Evolutionary conservation across 2,888 invertebrate genomes (phyloP).

Genomic region (Drosophila kambysellisi): DNA sequence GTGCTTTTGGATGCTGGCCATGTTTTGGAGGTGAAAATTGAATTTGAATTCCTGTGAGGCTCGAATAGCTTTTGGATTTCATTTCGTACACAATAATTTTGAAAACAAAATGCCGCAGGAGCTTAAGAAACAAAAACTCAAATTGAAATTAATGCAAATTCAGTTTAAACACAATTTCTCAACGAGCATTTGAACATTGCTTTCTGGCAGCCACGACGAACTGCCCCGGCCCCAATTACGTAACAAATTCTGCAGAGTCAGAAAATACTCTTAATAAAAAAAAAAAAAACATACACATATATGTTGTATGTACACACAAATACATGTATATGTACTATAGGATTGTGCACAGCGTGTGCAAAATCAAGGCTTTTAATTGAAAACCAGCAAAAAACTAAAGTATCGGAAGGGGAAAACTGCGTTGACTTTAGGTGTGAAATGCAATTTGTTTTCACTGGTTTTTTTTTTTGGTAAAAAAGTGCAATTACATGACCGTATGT

Average conservation of each 20-base stretch:
- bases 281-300: conserved; percentile 1
- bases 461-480: not conserved
- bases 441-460: not conserved
- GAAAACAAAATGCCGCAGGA: conserved; percentile 45
- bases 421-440: conserved; percentile 27
- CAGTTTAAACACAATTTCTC: conserved; percentile 68
- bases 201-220: conserved; percentile 44
- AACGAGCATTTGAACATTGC: conserved; percentile 59
- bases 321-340: conserved; percentile 6
- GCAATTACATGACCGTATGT: not conserved
- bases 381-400: conserved; percentile 72
- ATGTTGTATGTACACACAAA: conserved; percentile 4
- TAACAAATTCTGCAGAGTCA: conserved; percentile 23
- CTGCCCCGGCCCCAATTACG: conserved; percentile 58
- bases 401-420: conserved; percentile 22
- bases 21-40: conserved; percentile 41
- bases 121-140: conserved; percentile 39
- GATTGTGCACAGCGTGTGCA: conserved; percentile 55
- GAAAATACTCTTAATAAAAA: conserved; percentile 16
- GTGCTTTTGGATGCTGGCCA: conserved; percentile 7
- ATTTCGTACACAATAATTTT: conserved; percentile 40
- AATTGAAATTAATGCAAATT: conserved; percentile 75
- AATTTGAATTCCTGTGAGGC: conserved; percentile 56
- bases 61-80: conserved; percentile 55
- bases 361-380: conserved; percentile 80